These are phyloP conservation scores for Lagocephalus sceleratus DNA, from an alignment of 2,797 vertebrate genomes.

Conservation along the genomic window DNA sequence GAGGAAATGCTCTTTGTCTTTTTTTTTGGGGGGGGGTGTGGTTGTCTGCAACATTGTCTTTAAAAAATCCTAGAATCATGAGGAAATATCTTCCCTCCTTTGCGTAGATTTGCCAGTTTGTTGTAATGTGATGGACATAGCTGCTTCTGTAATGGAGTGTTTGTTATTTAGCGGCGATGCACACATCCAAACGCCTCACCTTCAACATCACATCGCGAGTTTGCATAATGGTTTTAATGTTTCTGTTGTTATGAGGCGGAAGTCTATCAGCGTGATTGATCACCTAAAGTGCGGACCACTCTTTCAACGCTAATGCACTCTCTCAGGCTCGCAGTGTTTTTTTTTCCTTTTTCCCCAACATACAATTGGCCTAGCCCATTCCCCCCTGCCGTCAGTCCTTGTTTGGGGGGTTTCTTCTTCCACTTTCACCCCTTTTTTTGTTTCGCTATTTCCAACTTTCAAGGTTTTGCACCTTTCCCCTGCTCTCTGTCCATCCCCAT, in stretches of 20 bases:
- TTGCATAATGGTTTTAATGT: slow-evolving; percentile 49
- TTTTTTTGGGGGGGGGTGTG: slow-evolving; percentile 10
- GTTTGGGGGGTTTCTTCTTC: slow-evolving; percentile 17
- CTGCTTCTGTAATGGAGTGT: no score
- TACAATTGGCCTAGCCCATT: slow-evolving; percentile 33
- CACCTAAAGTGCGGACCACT: slow-evolving; percentile 55
- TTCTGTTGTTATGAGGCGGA: slow-evolving; percentile 31
- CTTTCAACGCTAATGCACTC: slow-evolving; percentile 44
- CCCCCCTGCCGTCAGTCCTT: slow-evolving; percentile 11
- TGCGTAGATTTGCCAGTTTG: slow-evolving; percentile 27
- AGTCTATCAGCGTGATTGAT: slow-evolving; percentile 61
- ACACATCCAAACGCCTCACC: slow-evolving; percentile 21
- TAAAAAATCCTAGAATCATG: slow-evolving; percentile 36
- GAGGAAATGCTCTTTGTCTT: slow-evolving; percentile 50
- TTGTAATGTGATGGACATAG: slow-evolving; percentile 1
- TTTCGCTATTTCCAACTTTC: slow-evolving; percentile 40
- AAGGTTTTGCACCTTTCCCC: slow-evolving; percentile 49
- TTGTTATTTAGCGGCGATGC: no score
- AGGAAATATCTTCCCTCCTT: slow-evolving; percentile 45
- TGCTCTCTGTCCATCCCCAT: slow-evolving; percentile 35
- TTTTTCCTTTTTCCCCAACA: slow-evolving; percentile 26
- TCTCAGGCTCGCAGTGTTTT: slow-evolving; percentile 49
- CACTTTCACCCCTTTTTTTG: slow-evolving; percentile 28
- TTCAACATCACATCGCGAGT: slow-evolving; percentile 25
- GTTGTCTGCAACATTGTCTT: slow-evolving; percentile 27